Base-by-base conservation (phyloP, 2,888 invertebrate species). In the Serripes groenlandicus region DNA sequence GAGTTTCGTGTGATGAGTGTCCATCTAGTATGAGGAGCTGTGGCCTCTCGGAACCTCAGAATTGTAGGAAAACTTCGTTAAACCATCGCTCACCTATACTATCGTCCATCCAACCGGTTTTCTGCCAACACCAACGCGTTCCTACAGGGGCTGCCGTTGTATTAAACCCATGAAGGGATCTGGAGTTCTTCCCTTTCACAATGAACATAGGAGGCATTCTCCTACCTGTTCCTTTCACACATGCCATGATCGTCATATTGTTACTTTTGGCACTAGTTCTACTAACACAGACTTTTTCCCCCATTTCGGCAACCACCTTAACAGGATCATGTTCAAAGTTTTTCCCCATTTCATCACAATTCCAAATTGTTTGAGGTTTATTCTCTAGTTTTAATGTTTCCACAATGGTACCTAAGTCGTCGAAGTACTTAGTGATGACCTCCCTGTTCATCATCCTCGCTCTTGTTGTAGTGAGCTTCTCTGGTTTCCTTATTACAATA, bases 101-200 rank as follows among this genome's bases (percentile, higher is more conserved):
- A 30, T 82, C 82, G 3, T 26, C 37, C 78, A 82, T 82, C 82
- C 78, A 82, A 7, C 78, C 82, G 28, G 87, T 90, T 7, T 70
- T 54, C 35, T 90, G 88, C 62, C 58, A 88, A 21, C 74, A 74
- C 87, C 85, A 89, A 3, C 75, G 30, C 0, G 86, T 71, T 5
- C 85, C 85, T 18, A 18, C 21, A n/a, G 88, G 88, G 0, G 80
- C 80, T 9, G 84, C 76, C 2, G 34, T n/a, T 0, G 80, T 83
- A 11, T 84, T 82, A 54, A 86, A 84, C 0, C 78, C 79, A 30
- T 86, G 85, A 11, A 89, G 54, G 0, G 75, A 76, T 42, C 35
- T 75, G 3, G 64, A 9, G 2, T 87, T 88, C 69, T 88, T 88
- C 11, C 88, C 88, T 60, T 87, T 88, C 0, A 79, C 85, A 21